Evolutionary conservation across 2,113 vertebrate genomes (phyloP).

Genomic region (Strigops habroptila): DNA sequence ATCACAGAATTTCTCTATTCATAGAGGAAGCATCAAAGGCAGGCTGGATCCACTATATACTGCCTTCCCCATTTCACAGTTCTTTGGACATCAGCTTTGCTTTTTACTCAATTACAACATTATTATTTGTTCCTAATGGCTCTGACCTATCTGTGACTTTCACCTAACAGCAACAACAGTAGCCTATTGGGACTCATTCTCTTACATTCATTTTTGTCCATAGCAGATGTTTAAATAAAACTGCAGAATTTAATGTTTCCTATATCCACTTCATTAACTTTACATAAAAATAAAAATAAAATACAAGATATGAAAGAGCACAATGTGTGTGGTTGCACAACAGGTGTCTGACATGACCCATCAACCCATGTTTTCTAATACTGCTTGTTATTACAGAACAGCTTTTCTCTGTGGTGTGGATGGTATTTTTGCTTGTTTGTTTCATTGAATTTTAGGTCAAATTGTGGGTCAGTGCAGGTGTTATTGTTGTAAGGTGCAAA

Average conservation of each 20-base stretch:
- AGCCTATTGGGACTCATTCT: not conserved
- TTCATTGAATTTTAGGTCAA: not conserved
- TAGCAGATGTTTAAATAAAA: not conserved
- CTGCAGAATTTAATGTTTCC: not conserved
- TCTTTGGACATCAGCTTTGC: not conserved
- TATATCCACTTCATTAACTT: slow-evolving; percentile 22
- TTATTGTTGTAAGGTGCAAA: not conserved
- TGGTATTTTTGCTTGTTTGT: not conserved
- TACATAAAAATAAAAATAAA: not conserved
- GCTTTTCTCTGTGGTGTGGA: not conserved
- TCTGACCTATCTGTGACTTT: slow-evolving; percentile 36
- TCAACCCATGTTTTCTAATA: not conserved
- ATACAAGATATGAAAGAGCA: not conserved
- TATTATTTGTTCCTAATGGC: not conserved
- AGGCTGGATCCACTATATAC: not conserved
- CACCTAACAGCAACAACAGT: not conserved
- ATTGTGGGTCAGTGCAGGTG: not conserved
- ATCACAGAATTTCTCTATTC: not conserved
- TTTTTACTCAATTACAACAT: not conserved
- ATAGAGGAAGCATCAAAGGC: not conserved
- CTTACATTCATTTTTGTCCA: not conserved
- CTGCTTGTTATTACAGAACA: not conserved
- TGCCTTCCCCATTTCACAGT: not conserved
- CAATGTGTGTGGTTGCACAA: not conserved
- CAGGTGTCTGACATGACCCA: not conserved